phyloP scores from a whole-genome alignment of 2,113 vertebrate genomes.

The Ardeotis arabs region DNA sequence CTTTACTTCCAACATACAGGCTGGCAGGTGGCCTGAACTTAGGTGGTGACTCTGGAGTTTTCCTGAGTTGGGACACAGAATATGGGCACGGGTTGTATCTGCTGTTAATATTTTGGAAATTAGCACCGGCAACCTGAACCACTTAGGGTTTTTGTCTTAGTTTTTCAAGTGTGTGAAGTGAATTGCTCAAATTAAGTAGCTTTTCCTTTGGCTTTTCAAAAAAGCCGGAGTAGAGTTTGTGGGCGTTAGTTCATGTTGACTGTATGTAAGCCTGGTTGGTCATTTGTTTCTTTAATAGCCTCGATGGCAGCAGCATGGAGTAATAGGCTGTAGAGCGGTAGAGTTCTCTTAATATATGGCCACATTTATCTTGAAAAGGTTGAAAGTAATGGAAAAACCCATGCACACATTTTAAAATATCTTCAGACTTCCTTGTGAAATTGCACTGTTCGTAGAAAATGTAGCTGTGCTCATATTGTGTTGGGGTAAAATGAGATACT shows the following conservation, averaged over 20 bases:
- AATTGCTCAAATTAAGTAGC: neutral
- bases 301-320: neutral
- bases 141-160: neutral
- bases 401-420: neutral
- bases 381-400: neutral
- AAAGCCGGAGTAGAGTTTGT: neutral
- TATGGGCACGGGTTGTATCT: neutral
- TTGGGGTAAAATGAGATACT: neutral
- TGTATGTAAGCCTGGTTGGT: neutral
- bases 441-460: neutral
- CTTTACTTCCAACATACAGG: neutral
- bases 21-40: neutral
- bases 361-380: neutral
- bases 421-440: neutral
- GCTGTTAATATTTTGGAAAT: neutral
- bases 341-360: neutral
- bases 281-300: neutral
- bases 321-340: neutral
- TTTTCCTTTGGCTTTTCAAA: neutral
- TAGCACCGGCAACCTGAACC: neutral
- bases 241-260: neutral
- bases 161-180: neutral
- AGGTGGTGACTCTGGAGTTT: rapidly evolving
- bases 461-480: neutral
- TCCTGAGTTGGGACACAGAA: neutral